These are phyloP conservation scores for Borostomias antarcticus DNA, from an alignment of 2,797 vertebrate genomes.

Conservation along the genomic window DNA sequence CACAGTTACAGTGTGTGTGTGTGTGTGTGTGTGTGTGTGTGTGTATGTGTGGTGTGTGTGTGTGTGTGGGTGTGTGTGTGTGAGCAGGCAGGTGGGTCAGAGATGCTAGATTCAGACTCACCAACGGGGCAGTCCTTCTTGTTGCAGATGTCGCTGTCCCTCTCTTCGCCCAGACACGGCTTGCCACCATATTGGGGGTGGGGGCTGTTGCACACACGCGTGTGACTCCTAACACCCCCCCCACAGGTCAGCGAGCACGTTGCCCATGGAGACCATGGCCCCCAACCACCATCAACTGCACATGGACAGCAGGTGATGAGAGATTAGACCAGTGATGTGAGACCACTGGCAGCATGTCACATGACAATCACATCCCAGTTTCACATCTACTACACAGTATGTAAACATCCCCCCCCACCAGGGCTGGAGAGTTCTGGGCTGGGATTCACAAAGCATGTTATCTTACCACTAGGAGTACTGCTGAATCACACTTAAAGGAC, in stretches of 20 bases:
- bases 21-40: neutral
- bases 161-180: slow-evolving; percentile 83
- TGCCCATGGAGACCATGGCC: slow-evolving; percentile 97
- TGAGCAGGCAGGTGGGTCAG: too few species aligned
- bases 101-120: slow-evolving; percentile 61
- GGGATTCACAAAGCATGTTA: too few species aligned
- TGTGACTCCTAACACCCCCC: slow-evolving; percentile 86
- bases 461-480: too few species aligned
- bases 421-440: too few species aligned
- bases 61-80: too few species aligned
- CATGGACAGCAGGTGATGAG: slow-evolving; percentile 17
- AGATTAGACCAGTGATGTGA: neutral
- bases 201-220: slow-evolving; percentile 90
- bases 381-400: too few species aligned
- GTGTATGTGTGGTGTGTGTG: too few species aligned
- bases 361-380: too few species aligned
- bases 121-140: slow-evolving; percentile 87
- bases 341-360: too few species aligned
- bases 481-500: too few species aligned
- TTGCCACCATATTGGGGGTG: slow-evolving; percentile 87
- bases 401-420: too few species aligned
- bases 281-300: slow-evolving; percentile 93
- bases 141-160: slow-evolving; percentile 87
- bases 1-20: too few species aligned
- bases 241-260: slow-evolving; percentile 89